A percentile compares a stretch with the other conserved stretches of the same genome.
These are phyloP conservation scores for Muscina levida DNA, from an alignment of 2,888 invertebrate genomes.

Conservation along the genomic window DNA sequence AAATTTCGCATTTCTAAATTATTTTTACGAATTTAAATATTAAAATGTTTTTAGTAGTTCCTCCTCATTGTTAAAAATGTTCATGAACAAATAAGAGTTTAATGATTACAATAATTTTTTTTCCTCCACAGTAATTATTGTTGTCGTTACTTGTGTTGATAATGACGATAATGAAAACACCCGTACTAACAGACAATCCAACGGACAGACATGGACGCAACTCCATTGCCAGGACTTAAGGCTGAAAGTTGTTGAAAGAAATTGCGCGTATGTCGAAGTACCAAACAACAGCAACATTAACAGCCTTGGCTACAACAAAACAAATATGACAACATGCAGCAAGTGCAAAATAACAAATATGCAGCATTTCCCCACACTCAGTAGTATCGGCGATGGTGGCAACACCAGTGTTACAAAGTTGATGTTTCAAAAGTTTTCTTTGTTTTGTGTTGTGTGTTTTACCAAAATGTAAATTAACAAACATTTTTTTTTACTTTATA, in stretches of 20 bases:
- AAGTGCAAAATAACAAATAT: slow-evolving; percentile 58
- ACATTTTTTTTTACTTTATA: slow-evolving; percentile 15
- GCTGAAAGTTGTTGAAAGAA: slow-evolving; percentile 43
- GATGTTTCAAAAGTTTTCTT: background rate
- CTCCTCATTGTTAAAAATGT: no score
- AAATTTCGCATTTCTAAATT: no score
- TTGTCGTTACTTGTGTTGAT: background rate
- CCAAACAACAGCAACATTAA: slow-evolving; percentile 62
- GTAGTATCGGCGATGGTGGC: slow-evolving; percentile 14
- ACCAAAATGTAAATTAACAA: slow-evolving; percentile 32
- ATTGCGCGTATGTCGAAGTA: slow-evolving; percentile 44
- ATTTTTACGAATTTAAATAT: no score
- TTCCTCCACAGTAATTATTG: background rate
- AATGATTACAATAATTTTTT: no score
- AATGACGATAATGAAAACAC: slow-evolving; percentile 9
- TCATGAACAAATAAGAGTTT: no score
- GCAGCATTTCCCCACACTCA: slow-evolving; percentile 50
- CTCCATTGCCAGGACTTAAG: background rate
- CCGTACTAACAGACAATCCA: background rate
- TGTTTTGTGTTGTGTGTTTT: no score
- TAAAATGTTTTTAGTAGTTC: no score
- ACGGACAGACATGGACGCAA: background rate
- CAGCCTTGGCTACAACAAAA: slow-evolving; percentile 62
- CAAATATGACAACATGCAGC: slow-evolving; percentile 69
- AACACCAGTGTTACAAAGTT: background rate